Evolutionary conservation across 1,140 invertebrate genomes (phyloP), one percentile per base, ranked within the genome.

Genomic region (Saccostrea cuccullata): DNA sequence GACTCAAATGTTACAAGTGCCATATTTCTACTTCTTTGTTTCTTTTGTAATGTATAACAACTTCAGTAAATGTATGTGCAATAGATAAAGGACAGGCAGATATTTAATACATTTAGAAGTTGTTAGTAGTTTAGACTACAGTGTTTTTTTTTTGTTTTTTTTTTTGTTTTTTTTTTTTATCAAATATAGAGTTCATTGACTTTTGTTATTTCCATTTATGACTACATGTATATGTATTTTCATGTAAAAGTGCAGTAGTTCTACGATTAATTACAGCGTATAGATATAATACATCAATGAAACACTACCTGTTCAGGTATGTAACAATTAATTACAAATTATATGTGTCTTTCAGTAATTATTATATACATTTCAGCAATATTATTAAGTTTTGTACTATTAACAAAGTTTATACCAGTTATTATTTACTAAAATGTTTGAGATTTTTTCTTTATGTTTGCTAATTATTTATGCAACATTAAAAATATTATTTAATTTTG

Each of bases 321-420:
- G 1, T 64, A n/a, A 64, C 15, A 20, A 3, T 64, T 4, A 20
- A 64, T 17, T 64, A 64, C 58, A 64, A 64, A 64, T 64, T 64
- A 20, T 64, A 64, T 64, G 17, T 64, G 58, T 64, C 58, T 64
- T 64, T 64, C 58, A 64, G 13, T 64, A 64, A n/a, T 11, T 73
- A 9, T 73, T 13, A 30, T 36, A 36, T 30, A 36, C 12, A 20
- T 20, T 77, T 30, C 70, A 77, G 70, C 70, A 77, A 77, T 77
- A 77, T 77, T 77, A 77, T 77, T 77, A 77, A 77, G 70, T 77
- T 77, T 77, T 77, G 26, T 77, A 77, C 23, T 26, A 26, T 30
- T 77, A 36, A 30, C 70, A 77, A 77, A 77, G 70, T 77, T 36
- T 77, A 77, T 77, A 77, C 26, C 70, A 77, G 70, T 77, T 77